A percentile compares a stretch with the other conserved stretches of the same genome.
These are phyloP conservation scores for Drosophila flavopinicola DNA, from an alignment of 2,888 invertebrate genomes.

Conservation along the genomic window DNA sequence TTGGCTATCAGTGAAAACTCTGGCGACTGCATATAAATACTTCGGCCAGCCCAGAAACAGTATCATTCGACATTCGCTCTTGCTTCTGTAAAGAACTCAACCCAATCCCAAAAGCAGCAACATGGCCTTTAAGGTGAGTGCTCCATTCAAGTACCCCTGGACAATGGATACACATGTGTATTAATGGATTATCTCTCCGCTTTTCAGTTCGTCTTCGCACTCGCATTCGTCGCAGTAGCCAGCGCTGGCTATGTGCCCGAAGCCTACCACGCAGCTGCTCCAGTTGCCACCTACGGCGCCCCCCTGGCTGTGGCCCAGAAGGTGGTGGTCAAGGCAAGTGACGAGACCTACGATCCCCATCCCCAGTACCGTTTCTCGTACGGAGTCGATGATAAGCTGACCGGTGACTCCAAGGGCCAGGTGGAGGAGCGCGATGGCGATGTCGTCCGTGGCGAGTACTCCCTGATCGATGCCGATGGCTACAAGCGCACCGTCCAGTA, in stretches of 20 bases:
- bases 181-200: constrained; percentile 41
- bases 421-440: constrained; percentile 83
- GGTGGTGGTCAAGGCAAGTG: constrained; percentile 68
- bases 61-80: constrained; percentile 71
- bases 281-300: constrained; percentile 67
- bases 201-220: constrained; percentile 77
- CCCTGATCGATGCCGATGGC: constrained; percentile 82
- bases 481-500: constrained; percentile 81
- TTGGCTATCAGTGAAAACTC: constrained; percentile 52
- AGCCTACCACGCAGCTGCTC: constrained; percentile 66
- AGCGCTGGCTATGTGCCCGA: constrained; percentile 77
- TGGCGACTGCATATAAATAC: constrained; percentile 68
- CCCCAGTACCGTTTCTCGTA: constrained; percentile 82
- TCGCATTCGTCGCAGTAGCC: constrained; percentile 79
- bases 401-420: constrained; percentile 82
- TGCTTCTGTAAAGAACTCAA: constrained; percentile 74
- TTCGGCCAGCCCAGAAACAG: constrained; percentile 40
- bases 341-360: constrained; percentile 78
- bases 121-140: constrained; percentile 82
- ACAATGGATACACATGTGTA: constrained; percentile 15
- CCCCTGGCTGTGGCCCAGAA: constrained; percentile 76
- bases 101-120: constrained; percentile 45
- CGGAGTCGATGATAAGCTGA: constrained; percentile 80
- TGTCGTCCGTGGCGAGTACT: constrained; percentile 82
- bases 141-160: constrained; percentile 7